Evolutionary conservation across 2,113 vertebrate species (phyloP).

Genomic region (Malurus melanocephalus): DNA sequence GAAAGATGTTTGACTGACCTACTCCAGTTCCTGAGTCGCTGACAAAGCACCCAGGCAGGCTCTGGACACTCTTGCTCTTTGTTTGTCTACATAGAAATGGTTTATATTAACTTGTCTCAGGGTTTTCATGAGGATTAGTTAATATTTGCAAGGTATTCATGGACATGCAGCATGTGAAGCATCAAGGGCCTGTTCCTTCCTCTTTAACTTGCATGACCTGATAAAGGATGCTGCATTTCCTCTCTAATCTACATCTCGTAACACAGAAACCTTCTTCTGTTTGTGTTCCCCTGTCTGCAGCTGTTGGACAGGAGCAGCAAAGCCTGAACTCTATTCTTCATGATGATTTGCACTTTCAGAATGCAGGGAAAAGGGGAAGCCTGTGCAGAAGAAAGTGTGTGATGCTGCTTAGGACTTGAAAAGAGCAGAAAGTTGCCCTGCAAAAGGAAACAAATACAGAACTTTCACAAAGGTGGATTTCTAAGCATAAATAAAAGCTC

Average conservation of each 20-base stretch:
- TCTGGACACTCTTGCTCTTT: not conserved
- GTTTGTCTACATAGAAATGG: not conserved
- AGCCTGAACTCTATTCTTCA: not conserved
- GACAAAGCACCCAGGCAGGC: not conserved
- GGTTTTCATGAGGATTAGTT: slow-evolving; percentile 10
- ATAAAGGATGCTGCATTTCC: slow-evolving; percentile 1
- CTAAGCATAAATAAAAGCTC: not conserved
- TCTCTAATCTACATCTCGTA: not conserved
- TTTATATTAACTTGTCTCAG: slow-evolving; percentile 11
- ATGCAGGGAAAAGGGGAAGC: not conserved
- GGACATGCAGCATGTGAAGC: not conserved
- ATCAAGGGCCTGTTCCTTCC: not conserved
- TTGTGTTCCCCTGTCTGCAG: not conserved
- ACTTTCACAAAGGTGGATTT: not conserved
- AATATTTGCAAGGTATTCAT: not conserved
- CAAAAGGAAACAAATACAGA: not conserved
- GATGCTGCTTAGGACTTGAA: not conserved
- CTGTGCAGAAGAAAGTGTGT: not conserved
- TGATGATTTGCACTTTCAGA: not conserved
- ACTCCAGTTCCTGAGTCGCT: not conserved
- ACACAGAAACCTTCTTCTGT: not conserved
- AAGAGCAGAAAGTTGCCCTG: not conserved
- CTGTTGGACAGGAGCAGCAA: not conserved
- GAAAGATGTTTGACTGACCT: not conserved
- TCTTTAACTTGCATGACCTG: not conserved